Percentiles rank a stretch among this genome's conserved stretches.
Evolutionary conservation across 2,888 invertebrate species (phyloP).

Genomic region (Gerris lacustris): DNA sequence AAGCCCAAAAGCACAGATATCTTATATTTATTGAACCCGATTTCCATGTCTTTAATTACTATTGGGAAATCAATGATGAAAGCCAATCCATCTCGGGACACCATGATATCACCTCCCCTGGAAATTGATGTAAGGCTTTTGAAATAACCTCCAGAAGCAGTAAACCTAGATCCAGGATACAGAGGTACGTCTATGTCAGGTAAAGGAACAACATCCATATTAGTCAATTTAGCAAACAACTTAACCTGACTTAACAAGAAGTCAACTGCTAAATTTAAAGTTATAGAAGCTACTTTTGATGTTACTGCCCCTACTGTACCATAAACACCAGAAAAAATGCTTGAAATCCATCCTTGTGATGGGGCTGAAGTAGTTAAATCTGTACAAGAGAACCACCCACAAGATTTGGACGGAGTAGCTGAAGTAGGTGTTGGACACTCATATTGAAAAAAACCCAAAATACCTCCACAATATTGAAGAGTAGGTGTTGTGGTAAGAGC

Average conservation of each 20-base stretch:
- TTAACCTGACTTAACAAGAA: constrained; percentile 7
- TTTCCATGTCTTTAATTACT: constrained; percentile 10
- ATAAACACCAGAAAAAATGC: neutral
- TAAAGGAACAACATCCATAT: constrained; percentile 1
- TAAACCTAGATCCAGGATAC: constrained; percentile 8
- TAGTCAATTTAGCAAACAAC: neutral
- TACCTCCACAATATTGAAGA: neutral
- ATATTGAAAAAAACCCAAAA: neutral
- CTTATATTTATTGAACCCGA: constrained; percentile 13
- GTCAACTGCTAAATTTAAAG: constrained; percentile 8
- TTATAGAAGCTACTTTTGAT: neutral
- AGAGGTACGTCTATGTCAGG: neutral
- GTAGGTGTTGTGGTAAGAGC: neutral
- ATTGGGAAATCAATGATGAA: constrained; percentile 14
- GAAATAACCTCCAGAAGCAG: constrained; percentile 16
- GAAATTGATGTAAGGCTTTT: constrained; percentile 9
- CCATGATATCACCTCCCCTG: constrained; percentile 7
- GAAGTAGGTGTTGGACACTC: neutral
- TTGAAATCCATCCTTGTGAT: neutral
- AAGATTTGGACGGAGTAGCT: neutral
- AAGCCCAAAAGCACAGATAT: neutral
- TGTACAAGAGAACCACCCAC: neutral
- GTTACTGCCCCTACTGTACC: neutral
- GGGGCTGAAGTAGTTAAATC: neutral
- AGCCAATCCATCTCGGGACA: constrained; percentile 8